A percentile compares a stretch with the other conserved stretches of the same genome.
phyloP scores from a whole-genome alignment of 2,797 vertebrate species.

The Megaceryle alcyon region DNA sequence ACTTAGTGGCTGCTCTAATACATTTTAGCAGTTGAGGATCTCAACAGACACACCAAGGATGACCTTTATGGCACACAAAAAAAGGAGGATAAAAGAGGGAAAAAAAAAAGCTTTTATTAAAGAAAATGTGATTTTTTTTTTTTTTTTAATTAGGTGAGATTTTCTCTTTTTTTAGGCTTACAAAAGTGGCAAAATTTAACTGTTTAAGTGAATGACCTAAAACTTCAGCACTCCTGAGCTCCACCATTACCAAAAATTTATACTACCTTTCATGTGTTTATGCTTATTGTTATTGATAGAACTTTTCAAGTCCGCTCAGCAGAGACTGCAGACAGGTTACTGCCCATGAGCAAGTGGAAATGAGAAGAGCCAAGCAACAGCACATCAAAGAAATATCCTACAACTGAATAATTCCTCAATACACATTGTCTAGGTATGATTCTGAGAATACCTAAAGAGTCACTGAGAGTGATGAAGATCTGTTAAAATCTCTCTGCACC shows the following conservation, averaged over 20 bases:
- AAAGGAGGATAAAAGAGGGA: background rate
- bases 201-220: background rate
- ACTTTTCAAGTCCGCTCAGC: background rate
- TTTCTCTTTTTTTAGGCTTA: background rate
- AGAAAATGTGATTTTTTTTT: background rate
- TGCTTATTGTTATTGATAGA: background rate
- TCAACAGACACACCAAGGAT: background rate
- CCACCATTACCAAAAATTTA: background rate
- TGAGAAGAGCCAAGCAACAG: background rate
- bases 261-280: background rate
- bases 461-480: background rate
- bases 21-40: background rate
- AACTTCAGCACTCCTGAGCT: background rate
- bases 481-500: background rate
- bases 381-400: background rate
- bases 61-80: background rate
- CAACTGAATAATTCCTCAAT: background rate
- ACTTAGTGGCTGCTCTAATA: background rate
- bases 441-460: background rate
- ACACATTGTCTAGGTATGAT: background rate
- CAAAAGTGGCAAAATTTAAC: background rate
- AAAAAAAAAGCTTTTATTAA: background rate
- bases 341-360: background rate
- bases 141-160: background rate
- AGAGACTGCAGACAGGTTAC: background rate